These are phyloP conservation scores for Myocastor coypus DNA, from an alignment of 2,113 vertebrate species.

Conservation along the genomic window DNA sequence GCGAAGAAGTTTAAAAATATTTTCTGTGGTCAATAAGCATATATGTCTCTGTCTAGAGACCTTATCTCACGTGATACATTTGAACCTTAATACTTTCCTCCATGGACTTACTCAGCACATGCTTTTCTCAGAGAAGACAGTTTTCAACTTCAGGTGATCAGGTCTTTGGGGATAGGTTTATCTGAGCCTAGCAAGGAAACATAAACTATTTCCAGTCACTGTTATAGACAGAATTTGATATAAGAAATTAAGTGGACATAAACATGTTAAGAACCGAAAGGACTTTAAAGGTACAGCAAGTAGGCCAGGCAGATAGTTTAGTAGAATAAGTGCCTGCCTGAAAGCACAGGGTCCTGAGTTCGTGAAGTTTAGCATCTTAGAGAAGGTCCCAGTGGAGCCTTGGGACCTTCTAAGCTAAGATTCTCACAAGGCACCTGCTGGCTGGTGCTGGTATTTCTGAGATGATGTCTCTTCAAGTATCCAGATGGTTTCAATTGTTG, in stretches of 20 bases:
- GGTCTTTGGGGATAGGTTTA: not conserved
- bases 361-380: not conserved
- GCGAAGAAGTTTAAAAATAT: not conserved
- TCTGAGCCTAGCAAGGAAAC: not conserved
- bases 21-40: not conserved
- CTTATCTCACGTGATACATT: not conserved
- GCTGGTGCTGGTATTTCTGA: not conserved
- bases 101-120: not conserved
- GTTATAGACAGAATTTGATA: not conserved
- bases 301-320: too few relatives aligned
- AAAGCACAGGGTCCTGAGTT: too few relatives aligned
- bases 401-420: not conserved
- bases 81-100: slow-evolving; percentile 6
- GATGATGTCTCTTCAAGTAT: not conserved
- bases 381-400: not conserved
- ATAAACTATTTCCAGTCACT: not conserved
- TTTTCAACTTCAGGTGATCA: not conserved
- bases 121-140: not conserved
- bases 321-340: too few relatives aligned
- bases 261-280: not conserved
- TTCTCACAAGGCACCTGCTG: not conserved
- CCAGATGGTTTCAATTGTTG: not conserved
- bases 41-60: not conserved
- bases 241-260: not conserved
- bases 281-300: not conserved